Evolutionary conservation across 2,113 vertebrate genomes (phyloP).

Genomic region (Cathartes aura): DNA sequence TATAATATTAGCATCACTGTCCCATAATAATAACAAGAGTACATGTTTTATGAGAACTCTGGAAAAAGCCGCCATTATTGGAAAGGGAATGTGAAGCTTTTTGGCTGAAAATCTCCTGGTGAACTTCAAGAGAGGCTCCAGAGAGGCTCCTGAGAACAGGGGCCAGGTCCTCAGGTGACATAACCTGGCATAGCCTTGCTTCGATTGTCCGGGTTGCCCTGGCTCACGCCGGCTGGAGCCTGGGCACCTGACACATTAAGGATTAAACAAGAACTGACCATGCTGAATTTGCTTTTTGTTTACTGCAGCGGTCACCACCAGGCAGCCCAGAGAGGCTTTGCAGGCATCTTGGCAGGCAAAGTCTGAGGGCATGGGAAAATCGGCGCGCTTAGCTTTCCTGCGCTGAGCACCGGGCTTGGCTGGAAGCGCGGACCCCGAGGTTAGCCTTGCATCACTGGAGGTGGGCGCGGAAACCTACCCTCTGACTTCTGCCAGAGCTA

Average conservation of each 20-base stretch:
- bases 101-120: neutral
- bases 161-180: neutral
- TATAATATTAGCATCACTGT: neutral
- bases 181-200: neutral
- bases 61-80: neutral
- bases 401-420: neutral
- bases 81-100: neutral
- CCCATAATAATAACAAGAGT: neutral
- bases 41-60: neutral
- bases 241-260: neutral
- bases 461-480: neutral
- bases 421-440: neutral
- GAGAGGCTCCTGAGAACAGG: neutral
- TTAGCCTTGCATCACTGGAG: neutral
- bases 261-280: neutral
- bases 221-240: fast-evolving
- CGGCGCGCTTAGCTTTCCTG: neutral
- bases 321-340: neutral
- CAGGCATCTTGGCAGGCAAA: neutral
- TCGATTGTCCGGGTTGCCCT: neutral
- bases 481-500: neutral
- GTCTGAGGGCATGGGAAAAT: slow-evolving; percentile 23
- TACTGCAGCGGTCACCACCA: neutral
- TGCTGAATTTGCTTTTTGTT: neutral
- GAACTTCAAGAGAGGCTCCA: neutral